A percentile compares a stretch with the other conserved stretches of the same genome.
These are phyloP conservation scores for Poeciliopsis paucimaculata DNA, from an alignment of 2,797 vertebrate genomes.

Conservation along the genomic window DNA sequence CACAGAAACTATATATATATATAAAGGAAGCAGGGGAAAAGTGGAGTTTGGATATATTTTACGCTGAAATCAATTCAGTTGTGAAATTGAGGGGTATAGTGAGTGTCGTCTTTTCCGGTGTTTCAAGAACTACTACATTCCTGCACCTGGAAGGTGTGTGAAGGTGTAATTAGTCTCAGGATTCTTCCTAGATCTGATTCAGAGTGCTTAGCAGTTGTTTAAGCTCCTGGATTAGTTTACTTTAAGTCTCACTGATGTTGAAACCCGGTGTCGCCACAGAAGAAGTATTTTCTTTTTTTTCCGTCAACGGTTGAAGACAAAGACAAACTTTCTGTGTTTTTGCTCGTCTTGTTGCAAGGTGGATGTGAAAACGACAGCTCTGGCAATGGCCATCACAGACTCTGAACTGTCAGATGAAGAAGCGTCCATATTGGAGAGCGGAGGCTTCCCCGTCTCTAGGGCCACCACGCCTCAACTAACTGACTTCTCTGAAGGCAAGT, in stretches of 20 bases:
- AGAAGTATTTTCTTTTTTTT: neutral
- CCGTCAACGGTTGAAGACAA: neutral
- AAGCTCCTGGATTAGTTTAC: neutral
- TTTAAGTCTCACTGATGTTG: neutral
- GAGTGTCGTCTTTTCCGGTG: neutral
- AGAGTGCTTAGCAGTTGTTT: neutral
- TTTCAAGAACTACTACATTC: slow-evolving; percentile 31
- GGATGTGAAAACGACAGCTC: slow-evolving; percentile 94
- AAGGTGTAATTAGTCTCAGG: neutral
- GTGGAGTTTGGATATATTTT: neutral
- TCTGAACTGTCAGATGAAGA: slow-evolving; percentile 98
- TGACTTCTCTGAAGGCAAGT: slow-evolving; percentile 92
- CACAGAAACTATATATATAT: too few relatives aligned
- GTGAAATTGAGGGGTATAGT: neutral
- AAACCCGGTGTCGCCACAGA: neutral
- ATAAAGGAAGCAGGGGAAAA: neutral
- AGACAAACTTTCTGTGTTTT: neutral
- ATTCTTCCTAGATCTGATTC: neutral
- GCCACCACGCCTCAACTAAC: slow-evolving; percentile 96
- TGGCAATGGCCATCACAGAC: slow-evolving; percentile 98
- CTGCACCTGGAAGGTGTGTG: neutral
- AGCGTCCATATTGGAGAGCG: slow-evolving; percentile 96
- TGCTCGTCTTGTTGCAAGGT: slow-evolving; percentile 79
- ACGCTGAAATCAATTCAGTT: neutral
- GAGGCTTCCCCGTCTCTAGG: slow-evolving; percentile 96